Base-by-base conservation (phyloP, 2,113 vertebrate species). In the Phycodurus eques region DNA sequence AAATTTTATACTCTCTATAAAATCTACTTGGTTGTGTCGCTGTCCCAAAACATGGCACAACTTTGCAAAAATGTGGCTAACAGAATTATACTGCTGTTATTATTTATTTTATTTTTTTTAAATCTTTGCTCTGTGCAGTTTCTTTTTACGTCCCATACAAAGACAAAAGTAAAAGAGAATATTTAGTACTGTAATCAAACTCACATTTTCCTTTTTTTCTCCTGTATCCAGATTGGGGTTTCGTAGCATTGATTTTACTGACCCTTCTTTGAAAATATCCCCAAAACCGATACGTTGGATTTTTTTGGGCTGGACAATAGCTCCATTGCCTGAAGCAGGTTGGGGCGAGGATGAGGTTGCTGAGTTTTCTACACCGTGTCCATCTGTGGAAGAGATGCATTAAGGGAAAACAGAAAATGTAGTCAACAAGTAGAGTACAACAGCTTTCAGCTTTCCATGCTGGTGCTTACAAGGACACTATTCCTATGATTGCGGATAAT, bases 251-350 rank as follows among this genome's bases (percentile, higher is more conserved):
- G 98, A 94, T 88, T 96, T 99, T 75, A 97, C 93, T 0, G 95
- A 96, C 1, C 95, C 95, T 87, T 96, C 95, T 64, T 93, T 95
- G 91, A 99, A 99, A 84, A 99, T 99, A 77, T 99, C 94, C 75
- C 98, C 97, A 71, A 97, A 99, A 3, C 98, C 98, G n/a, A 99
- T 63, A 8, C 96, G 96, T 77, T 93, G 91, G 67, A 99, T 84
- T 91, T 97, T 98, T 93, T 96, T 98, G 84, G 96, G 95, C 84
- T 97, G 98, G n/a, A 93, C 85, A 9, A 92, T 79, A 14, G 92
- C 90, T 74, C 91, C 95, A 33, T 75, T 91, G 54, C 93, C 96
- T 10, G 87, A 80, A 76, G 92, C 85, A 0, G 88, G 63, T 46
- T 85, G 83, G 61, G 94, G 94, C 57, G 95, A 95, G 57, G 91